Evolutionary conservation across 2,797 vertebrate species (phyloP).

Genomic region (Manis crassicaudata): DNA sequence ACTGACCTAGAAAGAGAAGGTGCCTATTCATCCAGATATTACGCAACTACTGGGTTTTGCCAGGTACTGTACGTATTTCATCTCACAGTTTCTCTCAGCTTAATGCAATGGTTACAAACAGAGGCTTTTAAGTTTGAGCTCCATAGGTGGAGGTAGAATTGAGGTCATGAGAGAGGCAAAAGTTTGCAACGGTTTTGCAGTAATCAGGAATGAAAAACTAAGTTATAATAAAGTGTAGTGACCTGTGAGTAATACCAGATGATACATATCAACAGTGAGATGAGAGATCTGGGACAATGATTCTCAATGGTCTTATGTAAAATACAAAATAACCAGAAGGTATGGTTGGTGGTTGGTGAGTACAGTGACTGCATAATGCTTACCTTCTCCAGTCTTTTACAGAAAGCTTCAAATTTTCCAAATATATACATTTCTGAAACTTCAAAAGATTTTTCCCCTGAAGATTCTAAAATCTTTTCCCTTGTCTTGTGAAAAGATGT

Average conservation of each 20-base stretch:
- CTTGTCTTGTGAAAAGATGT: slow-evolving; percentile 88
- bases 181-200: not conserved
- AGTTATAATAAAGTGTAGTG: not conserved
- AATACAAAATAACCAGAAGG: not conserved
- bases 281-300: not conserved
- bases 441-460: slow-evolving; percentile 86
- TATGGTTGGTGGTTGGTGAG: fast-evolving
- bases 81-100: not conserved
- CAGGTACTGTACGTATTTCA: not conserved
- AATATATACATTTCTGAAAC: slow-evolving; percentile 91
- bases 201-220: not conserved
- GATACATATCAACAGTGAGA: not conserved
- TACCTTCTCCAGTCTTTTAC: slow-evolving; percentile 90
- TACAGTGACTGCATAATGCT: slow-evolving; percentile 42
- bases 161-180: not conserved
- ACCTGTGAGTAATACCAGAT: not conserved
- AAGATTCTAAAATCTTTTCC: slow-evolving; percentile 81
- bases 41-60: not conserved
- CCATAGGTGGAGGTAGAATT: not conserved
- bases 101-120: not conserved
- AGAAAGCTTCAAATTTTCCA: slow-evolving; percentile 90
- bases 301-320: not conserved
- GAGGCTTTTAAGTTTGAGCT: not conserved
- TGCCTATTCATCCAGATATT: not conserved
- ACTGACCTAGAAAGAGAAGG: not conserved